These are phyloP conservation scores for Myotis planiceps DNA, from an alignment of 2,797 vertebrate species.

Conservation along the genomic window DNA sequence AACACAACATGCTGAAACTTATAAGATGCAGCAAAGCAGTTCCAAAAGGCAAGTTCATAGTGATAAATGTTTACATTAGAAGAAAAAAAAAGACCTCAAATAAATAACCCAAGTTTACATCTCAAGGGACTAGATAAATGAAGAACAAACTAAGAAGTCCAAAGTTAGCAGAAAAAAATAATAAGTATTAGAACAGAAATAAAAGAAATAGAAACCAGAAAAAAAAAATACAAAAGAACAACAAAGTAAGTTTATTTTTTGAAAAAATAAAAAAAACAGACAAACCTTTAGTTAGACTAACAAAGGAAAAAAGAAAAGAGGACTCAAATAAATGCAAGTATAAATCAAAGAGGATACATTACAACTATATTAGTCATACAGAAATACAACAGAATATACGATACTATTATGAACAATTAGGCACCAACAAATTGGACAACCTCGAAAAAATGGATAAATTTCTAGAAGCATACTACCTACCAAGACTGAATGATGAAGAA, in stretches of 20 bases:
- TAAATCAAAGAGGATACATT: not conserved
- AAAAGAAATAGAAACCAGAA: not conserved
- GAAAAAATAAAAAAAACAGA: not conserved
- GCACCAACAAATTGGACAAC: not conserved
- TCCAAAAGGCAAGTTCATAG: not conserved
- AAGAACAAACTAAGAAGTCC: not conserved
- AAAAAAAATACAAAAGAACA: not conserved
- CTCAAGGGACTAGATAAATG: not conserved
- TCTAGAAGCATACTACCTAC: not conserved
- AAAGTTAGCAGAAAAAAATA: not conserved
- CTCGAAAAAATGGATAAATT: not conserved
- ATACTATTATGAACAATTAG: not conserved
- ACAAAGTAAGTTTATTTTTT: not conserved
- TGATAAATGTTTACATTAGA: not conserved
- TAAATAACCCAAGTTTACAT: not conserved
- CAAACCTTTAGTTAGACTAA: not conserved
- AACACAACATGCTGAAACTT: not conserved
- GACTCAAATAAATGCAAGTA: not conserved
- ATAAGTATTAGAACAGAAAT: not conserved
- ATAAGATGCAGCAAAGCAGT: not conserved
- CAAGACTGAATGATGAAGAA: not conserved
- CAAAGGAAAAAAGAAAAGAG: not conserved
- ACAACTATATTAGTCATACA: not conserved
- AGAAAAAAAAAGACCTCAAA: not conserved
- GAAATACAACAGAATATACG: not conserved